A percentile compares a stretch with the other conserved stretches of the same genome.
Evolutionary conservation across 2,888 invertebrate genomes (phyloP).

Genomic region (Junonia oenone): DNA sequence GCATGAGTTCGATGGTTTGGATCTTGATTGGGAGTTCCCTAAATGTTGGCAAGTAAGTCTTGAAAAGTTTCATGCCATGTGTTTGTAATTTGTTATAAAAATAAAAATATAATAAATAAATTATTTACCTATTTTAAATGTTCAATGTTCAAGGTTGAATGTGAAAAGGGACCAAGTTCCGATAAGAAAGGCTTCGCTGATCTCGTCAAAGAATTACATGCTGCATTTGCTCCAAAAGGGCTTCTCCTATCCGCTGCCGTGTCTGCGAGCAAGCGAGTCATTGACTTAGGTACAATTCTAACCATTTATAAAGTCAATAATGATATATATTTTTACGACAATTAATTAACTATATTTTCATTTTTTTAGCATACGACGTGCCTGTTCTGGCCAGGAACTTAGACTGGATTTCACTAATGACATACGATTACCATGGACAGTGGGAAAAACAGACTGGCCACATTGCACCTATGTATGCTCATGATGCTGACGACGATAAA

Average conservation of each 20-base stretch:
- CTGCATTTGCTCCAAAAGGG: slow-evolving; percentile 84
- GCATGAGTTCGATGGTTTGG: slow-evolving; percentile 92
- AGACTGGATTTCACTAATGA: slow-evolving; percentile 95
- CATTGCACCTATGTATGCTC: slow-evolving; percentile 90
- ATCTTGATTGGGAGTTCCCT: slow-evolving; percentile 97
- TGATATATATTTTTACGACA: neutral
- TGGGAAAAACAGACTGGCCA: slow-evolving; percentile 96
- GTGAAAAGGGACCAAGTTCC: slow-evolving; percentile 88
- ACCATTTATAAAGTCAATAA: neutral
- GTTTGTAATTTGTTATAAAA: neutral
- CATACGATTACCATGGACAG: slow-evolving; percentile 94
- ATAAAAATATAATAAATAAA: too few species aligned
- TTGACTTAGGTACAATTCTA: slow-evolving; percentile 83
- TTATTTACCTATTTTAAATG: slow-evolving; percentile 7
- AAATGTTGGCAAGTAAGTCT: slow-evolving; percentile 89
- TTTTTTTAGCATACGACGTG: slow-evolving; percentile 83
- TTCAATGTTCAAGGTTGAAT: slow-evolving; percentile 88
- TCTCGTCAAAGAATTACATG: slow-evolving; percentile 86
- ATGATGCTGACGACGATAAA: slow-evolving; percentile 85
- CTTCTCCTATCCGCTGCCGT: slow-evolving; percentile 90
- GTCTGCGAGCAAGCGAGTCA: slow-evolving; percentile 89
- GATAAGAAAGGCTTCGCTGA: slow-evolving; percentile 89
- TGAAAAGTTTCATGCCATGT: neutral
- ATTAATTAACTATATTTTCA: neutral
- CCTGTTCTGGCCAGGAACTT: slow-evolving; percentile 85